Conservation (phyloP, 2,113 vertebrate genomes). For the Capricornis sumatraensis region DNA sequence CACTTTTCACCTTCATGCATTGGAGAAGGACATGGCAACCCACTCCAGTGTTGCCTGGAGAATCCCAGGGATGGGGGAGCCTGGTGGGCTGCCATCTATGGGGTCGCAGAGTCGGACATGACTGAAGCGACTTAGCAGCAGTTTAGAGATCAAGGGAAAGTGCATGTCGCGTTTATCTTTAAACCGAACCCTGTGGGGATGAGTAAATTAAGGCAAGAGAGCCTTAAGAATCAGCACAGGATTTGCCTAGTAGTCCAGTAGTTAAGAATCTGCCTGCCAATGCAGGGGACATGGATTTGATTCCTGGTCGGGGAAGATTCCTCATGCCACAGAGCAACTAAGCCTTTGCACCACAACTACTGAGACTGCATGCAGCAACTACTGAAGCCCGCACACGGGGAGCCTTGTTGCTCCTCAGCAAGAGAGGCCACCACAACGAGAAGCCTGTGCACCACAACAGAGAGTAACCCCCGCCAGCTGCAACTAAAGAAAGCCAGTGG, state of each 20-base stretch:
- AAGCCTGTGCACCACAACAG: background rate
- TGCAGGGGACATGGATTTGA: background rate
- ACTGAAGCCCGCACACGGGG: background rate
- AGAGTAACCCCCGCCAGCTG: background rate
- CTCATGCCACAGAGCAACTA: background rate
- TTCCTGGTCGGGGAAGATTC: background rate
- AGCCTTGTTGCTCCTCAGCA: background rate
- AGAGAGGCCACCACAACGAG: background rate
- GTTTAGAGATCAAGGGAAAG: background rate
- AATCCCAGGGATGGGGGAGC: too few species aligned
- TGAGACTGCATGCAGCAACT: background rate
- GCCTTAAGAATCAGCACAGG: background rate
- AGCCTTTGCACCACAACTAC: background rate
- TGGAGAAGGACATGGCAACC: too few species aligned
- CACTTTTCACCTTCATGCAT: too few species aligned
- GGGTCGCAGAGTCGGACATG: too few species aligned
- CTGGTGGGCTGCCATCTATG: too few species aligned
- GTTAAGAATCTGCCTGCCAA: background rate
- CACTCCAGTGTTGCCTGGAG: too few species aligned
- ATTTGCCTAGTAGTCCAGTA: background rate
- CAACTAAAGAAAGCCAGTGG: background rate
- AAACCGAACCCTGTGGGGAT: background rate
- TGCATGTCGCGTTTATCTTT: background rate
- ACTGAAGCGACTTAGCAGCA: too few species aligned
- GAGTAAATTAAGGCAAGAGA: background rate